Evolutionary conservation across 2,113 vertebrate genomes (phyloP), one percentile per base, ranked within the genome.

Genomic region (Rostratula benghalensis): DNA sequence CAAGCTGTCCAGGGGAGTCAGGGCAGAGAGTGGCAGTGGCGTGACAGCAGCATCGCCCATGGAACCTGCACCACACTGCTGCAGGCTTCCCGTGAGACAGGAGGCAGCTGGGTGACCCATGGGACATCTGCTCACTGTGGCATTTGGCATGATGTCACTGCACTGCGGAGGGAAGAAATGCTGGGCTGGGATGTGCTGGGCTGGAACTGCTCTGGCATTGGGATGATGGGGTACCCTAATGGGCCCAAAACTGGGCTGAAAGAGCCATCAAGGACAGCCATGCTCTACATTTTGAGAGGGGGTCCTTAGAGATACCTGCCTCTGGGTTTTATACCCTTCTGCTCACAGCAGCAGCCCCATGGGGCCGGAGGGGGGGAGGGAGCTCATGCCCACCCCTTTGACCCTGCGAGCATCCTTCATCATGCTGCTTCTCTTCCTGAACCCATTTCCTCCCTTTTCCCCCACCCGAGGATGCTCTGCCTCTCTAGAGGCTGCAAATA

Each of bases 381-480:
- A 13, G 11, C 25, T 86, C 85, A 67, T 43, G 39, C 11, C 18
- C 22, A 37, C 16, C 17, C 20, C 24, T 83, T 24, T 2, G 5
- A 46, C 12, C 35, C 64, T 0, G 0, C 0, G 0, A 81, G 22
- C 51, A 46, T 84, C 83, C 14, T 86, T 89, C 5, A 4, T 19
- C 22, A 30, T 63, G n/a, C 39, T 60, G 39, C 30, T 79, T 81
- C 60, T 77, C 73, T 87, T 95, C 73, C 69, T 87, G 65, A 93
- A 89, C 68, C 35, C 37, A 56, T 87, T 95, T 87, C 69, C 64
- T 91, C 43, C 39, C 59, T 4, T 80, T 90, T 41, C 46, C 33
- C 3, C 1, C 20, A 5, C 13, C 19, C 0, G 0, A 25, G 35
- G 14, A 53, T 13, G 39, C 2, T 1, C 12, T 67, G 45, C n/a